phyloP scores from a whole-genome alignment of 2,888 invertebrate species.

The Tetropium fuscum region DNA sequence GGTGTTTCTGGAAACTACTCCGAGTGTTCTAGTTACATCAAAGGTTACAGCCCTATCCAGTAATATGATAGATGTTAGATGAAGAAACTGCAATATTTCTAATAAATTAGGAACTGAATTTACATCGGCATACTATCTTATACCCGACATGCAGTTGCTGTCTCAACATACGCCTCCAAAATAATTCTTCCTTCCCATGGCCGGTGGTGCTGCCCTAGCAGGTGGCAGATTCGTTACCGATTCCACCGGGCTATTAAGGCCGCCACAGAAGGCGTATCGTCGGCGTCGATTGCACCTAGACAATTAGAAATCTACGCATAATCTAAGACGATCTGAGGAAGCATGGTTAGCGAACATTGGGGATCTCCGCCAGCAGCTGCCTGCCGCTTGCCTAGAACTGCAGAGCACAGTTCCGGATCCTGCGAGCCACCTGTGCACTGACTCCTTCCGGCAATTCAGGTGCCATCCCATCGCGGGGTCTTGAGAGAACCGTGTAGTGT shows the following conservation, averaged over 20 bases:
- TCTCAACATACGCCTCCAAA: too few species aligned
- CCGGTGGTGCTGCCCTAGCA: conserved; percentile 13
- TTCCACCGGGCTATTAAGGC: conserved; percentile 5
- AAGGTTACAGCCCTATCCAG: too few species aligned
- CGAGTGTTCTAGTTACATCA: too few species aligned
- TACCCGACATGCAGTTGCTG: too few species aligned
- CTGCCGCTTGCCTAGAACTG: conserved; percentile 55
- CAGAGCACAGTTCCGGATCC: conserved; percentile 62
- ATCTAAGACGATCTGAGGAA: conserved; percentile 63
- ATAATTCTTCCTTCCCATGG: conserved; percentile 23
- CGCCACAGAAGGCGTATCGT: conserved; percentile 20
- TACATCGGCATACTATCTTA: too few species aligned
- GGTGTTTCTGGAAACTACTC: too few species aligned
- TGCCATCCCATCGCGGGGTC: too few species aligned
- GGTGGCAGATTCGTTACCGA: conserved; percentile 35
- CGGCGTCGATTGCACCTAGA: conserved; percentile 24
- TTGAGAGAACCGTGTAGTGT: conserved; percentile 40
- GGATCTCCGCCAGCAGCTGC: conserved; percentile 53
- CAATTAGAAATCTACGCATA: conserved; percentile 50
- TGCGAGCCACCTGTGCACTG: conserved; percentile 58
- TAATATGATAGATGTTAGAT: too few species aligned
- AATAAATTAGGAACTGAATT: too few species aligned
- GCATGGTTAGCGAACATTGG: conserved; percentile 58
- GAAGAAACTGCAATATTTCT: too few species aligned
- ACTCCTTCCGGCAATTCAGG: too few species aligned